These are phyloP conservation scores for Drosophila cracens DNA, from an alignment of 2,888 invertebrate species.

Conservation along the genomic window DNA sequence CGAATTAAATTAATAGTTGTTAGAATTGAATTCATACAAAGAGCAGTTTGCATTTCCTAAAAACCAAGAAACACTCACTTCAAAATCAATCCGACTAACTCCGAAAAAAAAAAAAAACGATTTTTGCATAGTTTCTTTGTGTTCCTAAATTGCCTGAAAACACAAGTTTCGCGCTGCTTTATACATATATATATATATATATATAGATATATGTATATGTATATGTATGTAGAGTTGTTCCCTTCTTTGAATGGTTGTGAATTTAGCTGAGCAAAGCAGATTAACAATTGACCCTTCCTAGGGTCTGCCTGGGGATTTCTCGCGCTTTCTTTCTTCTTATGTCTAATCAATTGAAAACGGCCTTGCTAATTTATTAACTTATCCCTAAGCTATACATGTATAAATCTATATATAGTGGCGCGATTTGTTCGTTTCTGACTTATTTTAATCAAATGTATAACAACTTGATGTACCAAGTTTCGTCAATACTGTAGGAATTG, in stretches of 20 bases:
- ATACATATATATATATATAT: background rate
- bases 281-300: slow-evolving; percentile 32
- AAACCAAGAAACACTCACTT: slow-evolving; percentile 4
- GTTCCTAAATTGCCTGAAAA: background rate
- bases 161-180: slow-evolving; percentile 12
- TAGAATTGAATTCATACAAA: slow-evolving; percentile 4
- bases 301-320: slow-evolving; percentile 16
- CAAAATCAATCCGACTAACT: background rate
- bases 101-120: background rate
- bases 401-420: background rate
- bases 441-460: background rate
- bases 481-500: slow-evolving; percentile 3
- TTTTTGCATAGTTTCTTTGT: slow-evolving; percentile 7
- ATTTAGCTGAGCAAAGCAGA: slow-evolving; percentile 50
- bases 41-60: slow-evolving; percentile 4
- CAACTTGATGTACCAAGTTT: background rate
- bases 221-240: slow-evolving; percentile 1
- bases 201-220: background rate
- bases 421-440: background rate
- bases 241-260: slow-evolving; percentile 70
- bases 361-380: background rate
- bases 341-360: background rate
- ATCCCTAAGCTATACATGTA: background rate
- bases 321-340: slow-evolving; percentile 8
- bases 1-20: slow-evolving; percentile 9